phyloP scores from a whole-genome alignment of 2,113 vertebrate species.

The human (Homo sapiens) region GRCh38 chr19:51142001-51142500 shows the following conservation, averaged over 20 bases:
- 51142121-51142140: not conserved
- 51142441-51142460: fast-evolving
- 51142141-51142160: not conserved
- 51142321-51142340: not conserved
- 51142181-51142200: too few relatives aligned
- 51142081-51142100: not conserved
- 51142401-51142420: not conserved
- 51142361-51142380: not conserved
- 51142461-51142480: fast-evolving
- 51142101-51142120: not conserved
- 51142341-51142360: not conserved
- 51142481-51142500: constrained; percentile 1
- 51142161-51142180: not conserved
- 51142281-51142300: not conserved
- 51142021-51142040: not conserved
- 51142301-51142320: not conserved
- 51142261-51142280: not conserved
- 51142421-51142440: fast-evolving
- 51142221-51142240: not conserved
- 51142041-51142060: not conserved
- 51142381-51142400: not conserved
- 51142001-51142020: not conserved
- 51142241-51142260: not conserved
- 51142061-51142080: not conserved
- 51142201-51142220: not conserved